phyloP scores from a whole-genome alignment of 2,797 vertebrate species.

The Thunnus albacares region DNA sequence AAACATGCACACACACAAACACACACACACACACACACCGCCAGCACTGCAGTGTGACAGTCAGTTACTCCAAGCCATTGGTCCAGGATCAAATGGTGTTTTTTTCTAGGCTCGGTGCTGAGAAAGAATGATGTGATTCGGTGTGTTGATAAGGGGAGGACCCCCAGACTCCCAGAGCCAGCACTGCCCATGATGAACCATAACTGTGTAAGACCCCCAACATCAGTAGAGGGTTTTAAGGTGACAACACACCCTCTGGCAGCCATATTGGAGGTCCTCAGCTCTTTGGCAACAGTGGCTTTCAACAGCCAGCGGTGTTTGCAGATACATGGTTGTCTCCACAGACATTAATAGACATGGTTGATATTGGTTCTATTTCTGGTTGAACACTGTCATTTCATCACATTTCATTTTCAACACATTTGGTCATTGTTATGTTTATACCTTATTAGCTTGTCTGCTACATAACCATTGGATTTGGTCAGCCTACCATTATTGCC shows the following conservation, averaged over 20 bases:
- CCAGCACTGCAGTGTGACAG: constrained; percentile 39
- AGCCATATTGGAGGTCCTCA: constrained; percentile 23
- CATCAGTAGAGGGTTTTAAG: constrained; percentile 5
- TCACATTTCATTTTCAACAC: not conserved
- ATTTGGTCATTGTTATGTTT: not conserved
- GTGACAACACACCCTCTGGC: constrained; percentile 5
- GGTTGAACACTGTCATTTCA: constrained; percentile 15
- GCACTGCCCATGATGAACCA: constrained; percentile 18
- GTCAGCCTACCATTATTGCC: not conserved
- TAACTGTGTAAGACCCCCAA: constrained; percentile 16
- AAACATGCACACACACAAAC: constrained; percentile 4
- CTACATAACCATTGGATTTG: constrained; percentile 12
- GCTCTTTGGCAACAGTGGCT: constrained; percentile 18
- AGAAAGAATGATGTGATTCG: constrained; percentile 5
- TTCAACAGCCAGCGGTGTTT: not conserved
- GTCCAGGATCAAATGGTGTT: constrained; percentile 36
- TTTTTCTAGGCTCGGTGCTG: constrained; percentile 19
- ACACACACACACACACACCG: constrained; percentile 29
- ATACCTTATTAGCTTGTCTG: constrained; percentile 13
- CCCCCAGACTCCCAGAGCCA: not conserved
- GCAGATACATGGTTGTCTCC: not conserved
- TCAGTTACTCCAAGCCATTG: constrained; percentile 42
- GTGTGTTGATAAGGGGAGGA: constrained; percentile 13
- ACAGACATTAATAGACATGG: not conserved
- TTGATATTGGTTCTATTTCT: constrained; percentile 20